These are phyloP conservation scores for Perca fluviatilis DNA, from an alignment of 2,113 vertebrate genomes.

Conservation along the genomic window DNA sequence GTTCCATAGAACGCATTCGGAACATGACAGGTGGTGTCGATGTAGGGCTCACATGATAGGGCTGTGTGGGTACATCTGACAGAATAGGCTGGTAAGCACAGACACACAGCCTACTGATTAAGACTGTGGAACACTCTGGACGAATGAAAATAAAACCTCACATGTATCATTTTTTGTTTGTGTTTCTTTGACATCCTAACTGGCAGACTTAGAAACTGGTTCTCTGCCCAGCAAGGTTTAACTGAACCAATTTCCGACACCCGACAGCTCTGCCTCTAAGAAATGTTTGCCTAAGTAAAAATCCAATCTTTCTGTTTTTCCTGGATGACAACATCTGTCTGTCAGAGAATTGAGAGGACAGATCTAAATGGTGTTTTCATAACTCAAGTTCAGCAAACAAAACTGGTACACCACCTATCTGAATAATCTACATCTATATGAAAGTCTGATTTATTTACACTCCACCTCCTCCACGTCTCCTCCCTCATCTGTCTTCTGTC, in stretches of 20 bases:
- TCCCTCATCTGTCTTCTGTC: slow-evolving; percentile 6
- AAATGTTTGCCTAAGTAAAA: slow-evolving; percentile 48
- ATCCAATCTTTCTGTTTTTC: slow-evolving; percentile 50
- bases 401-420: background rate
- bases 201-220: slow-evolving; percentile 18
- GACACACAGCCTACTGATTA: background rate
- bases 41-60: no score
- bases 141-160: background rate
- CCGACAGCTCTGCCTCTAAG: slow-evolving; percentile 40
- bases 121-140: background rate
- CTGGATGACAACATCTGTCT: slow-evolving; percentile 47
- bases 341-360: slow-evolving; percentile 24
- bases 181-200: slow-evolving; percentile 20
- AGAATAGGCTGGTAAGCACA: background rate
- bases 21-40: background rate
- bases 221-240: slow-evolving; percentile 44
- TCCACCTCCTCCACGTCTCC: background rate
- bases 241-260: slow-evolving; percentile 46
- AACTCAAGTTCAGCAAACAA: slow-evolving; percentile 15
- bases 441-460: slow-evolving; percentile 49
- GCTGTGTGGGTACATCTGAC: background rate
- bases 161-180: background rate
- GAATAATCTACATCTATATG: slow-evolving; percentile 25
- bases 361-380: slow-evolving; percentile 29
- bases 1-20: background rate